Evolutionary conservation across 2,113 vertebrate genomes (phyloP).

Genomic region (Brienomyrus longianalis): DNA sequence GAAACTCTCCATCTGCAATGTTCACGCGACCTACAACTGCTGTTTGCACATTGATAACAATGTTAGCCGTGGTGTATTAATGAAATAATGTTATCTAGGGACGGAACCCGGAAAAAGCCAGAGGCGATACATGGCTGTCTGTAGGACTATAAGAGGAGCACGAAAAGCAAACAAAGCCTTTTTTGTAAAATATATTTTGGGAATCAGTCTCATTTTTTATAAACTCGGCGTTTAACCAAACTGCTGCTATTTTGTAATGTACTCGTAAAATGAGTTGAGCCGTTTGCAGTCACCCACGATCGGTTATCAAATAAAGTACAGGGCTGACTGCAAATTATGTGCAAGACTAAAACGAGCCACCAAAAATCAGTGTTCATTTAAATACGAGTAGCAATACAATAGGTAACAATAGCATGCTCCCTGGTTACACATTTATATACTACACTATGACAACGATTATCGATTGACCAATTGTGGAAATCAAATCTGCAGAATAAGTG

Average conservation of each 20-base stretch:
- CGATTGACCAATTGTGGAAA: not conserved
- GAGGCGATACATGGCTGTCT: slow-evolving; percentile 52
- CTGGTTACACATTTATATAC: not conserved
- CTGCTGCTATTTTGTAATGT: not conserved
- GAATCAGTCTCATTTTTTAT: not conserved
- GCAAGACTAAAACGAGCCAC: slow-evolving; percentile 22
- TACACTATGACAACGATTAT: not conserved
- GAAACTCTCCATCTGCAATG: not conserved
- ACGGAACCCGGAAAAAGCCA: slow-evolving; percentile 54
- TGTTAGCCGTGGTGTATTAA: slow-evolving; percentile 3
- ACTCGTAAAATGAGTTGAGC: not conserved
- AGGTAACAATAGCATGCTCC: not conserved
- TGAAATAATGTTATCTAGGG: slow-evolving; percentile 46
- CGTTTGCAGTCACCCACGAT: slow-evolving; percentile 40
- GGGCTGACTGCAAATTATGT: slow-evolving; percentile 17
- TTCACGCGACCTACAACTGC: no score
- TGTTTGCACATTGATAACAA: slow-evolving; percentile 4
- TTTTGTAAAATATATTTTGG: slow-evolving; percentile 31
- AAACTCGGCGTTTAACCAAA: not conserved
- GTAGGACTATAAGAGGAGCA: slow-evolving; percentile 33
- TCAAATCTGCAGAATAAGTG: slow-evolving; percentile 4
- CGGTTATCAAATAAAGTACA: slow-evolving; percentile 40
- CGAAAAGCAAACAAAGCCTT: slow-evolving; percentile 53
- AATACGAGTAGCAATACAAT: not conserved
- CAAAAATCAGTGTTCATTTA: slow-evolving; percentile 16